Evolutionary conservation across 2,113 vertebrate genomes (phyloP), one percentile per base, ranked within the genome.

Genomic region (Kobus ellipsiprymnus): DNA sequence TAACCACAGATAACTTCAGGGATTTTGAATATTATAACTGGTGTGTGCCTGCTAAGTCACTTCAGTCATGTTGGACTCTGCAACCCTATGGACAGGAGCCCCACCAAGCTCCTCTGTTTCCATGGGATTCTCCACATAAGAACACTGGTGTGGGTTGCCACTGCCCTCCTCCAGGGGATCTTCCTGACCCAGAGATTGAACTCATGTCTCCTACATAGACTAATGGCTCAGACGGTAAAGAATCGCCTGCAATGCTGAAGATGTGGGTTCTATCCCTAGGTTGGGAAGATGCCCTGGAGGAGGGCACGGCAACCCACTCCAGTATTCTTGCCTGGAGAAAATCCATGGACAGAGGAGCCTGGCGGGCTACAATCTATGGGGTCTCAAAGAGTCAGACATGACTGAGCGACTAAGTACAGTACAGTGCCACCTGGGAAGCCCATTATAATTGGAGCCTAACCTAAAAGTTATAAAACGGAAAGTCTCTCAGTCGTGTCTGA

Each of bases 31-130:
- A 82, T 82, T 82, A 36, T 82, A 82, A 54, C 50, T 82, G 80
- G 48, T n/a, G 17, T 0, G 0, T 36, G n/a, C n/a, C 67, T 40
- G 67, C 21, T 23, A 23, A 23, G 10, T 74, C 2, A 0, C 67
- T 40, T 74, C 67, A 74, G 67, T 74, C 67, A 23, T 40, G n/a
- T 40, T 40, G 67, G 21, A 74, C n/a, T 74, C 67, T 40, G 10
- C n/a, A 74, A 40, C 67, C 21, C 19, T 74, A 40, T 23, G 67
- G n/a, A 74, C 19, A 25, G 67, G n/a, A 23, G n/a, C n/a, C 67
- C n/a, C 0, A 2, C 67, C 67, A 40, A 74, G n/a, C 19, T 40
- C 67, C n/a, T 74, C 19, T 74, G 67, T 74, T 36, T 40, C 19
- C n/a, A 40, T 13, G 19, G 19, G n/a, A 71, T 71, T 71, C 67